A percentile compares a stretch with the other conserved stretches of the same genome.
Conservation (phyloP, 2,888 invertebrate genomes). For the Chymomyza procnemis region DNA sequence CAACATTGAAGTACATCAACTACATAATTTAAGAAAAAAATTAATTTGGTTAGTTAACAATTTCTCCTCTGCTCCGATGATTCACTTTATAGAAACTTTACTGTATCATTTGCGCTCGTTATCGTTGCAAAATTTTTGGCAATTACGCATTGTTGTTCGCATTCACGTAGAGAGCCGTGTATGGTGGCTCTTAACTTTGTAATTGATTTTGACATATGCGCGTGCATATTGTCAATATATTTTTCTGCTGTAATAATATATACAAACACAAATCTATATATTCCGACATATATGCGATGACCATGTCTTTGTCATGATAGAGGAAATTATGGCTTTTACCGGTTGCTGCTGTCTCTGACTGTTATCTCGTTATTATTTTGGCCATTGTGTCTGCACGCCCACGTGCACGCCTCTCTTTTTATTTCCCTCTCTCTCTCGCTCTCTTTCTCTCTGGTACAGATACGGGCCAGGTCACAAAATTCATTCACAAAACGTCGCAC, state of each 20-base stretch:
- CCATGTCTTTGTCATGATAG: neutral
- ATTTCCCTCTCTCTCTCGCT: too few relatives aligned
- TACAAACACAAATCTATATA: neutral
- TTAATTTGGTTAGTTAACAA: too few relatives aligned
- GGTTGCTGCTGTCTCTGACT: neutral
- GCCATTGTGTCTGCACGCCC: neutral
- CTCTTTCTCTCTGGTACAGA: neutral
- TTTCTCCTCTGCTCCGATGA: neutral
- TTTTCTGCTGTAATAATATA: too few relatives aligned
- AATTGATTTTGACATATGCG: conserved; percentile 62
- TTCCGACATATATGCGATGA: neutral
- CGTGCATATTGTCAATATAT: conserved; percentile 33
- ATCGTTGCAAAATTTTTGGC: conserved; percentile 33
- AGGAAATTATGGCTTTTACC: neutral
- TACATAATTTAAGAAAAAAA: too few relatives aligned
- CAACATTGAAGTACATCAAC: too few relatives aligned
- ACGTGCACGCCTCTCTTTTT: neutral
- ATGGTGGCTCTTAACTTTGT: conserved; percentile 22
- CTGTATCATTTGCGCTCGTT: conserved; percentile 9
- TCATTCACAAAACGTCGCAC: neutral
- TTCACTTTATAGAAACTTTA: neutral
- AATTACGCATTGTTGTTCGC: conserved; percentile 33
- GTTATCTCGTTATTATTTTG: neutral
- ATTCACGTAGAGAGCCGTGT: conserved; percentile 7
- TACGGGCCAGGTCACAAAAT: neutral